Percentiles rank a stretch among this genome's conserved stretches.
These are phyloP conservation scores for Rhagonycha lutea DNA, from an alignment of 2,888 invertebrate species.

Conservation along the genomic window DNA sequence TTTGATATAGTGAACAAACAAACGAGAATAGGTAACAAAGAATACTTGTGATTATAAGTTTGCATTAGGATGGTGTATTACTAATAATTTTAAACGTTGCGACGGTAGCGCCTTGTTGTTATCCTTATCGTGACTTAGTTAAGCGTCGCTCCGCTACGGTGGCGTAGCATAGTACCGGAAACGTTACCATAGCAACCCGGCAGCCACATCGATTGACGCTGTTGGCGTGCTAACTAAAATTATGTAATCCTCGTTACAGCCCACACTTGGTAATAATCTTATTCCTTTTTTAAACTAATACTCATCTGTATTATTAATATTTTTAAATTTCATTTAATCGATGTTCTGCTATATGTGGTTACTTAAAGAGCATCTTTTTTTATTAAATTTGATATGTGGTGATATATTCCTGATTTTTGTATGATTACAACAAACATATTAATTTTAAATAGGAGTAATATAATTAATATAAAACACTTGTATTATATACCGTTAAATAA, in stretches of 20 bases:
- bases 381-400: too few relatives aligned
- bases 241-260: slow-evolving; percentile 31
- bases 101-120: slow-evolving; percentile 29
- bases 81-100: not conserved
- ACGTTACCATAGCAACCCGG: slow-evolving; percentile 68
- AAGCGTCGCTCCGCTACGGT: slow-evolving; percentile 37
- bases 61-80: slow-evolving; percentile 21
- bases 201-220: slow-evolving; percentile 65
- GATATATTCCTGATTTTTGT: not conserved
- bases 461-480: too few relatives aligned
- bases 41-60: slow-evolving; percentile 30
- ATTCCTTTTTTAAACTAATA: slow-evolving; percentile 13
- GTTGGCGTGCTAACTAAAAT: slow-evolving; percentile 40
- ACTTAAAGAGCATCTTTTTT: too few relatives aligned
- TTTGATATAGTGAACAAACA: slow-evolving; percentile 19
- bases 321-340: not conserved
- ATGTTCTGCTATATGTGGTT: too few relatives aligned
- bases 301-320: slow-evolving; percentile 7
- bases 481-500: too few relatives aligned
- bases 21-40: slow-evolving; percentile 23
- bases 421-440: not conserved
- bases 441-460: too few relatives aligned
- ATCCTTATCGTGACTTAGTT: slow-evolving; percentile 36
- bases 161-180: slow-evolving; percentile 61
- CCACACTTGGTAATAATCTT: slow-evolving; percentile 27